phyloP scores from a whole-genome alignment of 2,113 vertebrate species.

The Alaudala cheleensis region DNA sequence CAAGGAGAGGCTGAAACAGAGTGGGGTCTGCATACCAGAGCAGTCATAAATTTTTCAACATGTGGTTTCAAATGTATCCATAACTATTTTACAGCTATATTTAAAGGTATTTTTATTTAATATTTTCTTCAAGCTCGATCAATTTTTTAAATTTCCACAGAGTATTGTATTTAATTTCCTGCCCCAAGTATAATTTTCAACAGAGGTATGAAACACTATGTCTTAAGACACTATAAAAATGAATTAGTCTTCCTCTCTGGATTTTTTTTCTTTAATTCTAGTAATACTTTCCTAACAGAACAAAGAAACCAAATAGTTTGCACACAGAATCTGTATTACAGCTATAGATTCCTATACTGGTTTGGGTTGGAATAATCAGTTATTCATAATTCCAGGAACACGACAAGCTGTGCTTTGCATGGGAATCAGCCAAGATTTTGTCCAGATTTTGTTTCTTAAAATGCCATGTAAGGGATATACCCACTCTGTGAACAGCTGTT shows the following conservation, averaged over 20 bases:
- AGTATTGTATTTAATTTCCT: not conserved
- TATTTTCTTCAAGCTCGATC: not conserved
- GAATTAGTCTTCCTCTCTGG: not conserved
- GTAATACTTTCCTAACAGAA: not conserved
- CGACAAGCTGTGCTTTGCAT: not conserved
- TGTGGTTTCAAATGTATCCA: not conserved
- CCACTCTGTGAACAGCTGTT: not conserved
- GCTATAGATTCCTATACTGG: not conserved
- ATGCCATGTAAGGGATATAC: not conserved
- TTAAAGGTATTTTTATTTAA: conserved; percentile 5
- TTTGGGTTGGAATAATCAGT: not conserved
- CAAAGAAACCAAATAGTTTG: not conserved
- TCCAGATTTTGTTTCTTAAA: not conserved
- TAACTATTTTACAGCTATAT: not conserved
- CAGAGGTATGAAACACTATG: not conserved
- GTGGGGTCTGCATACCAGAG: not conserved
- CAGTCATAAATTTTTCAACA: conserved; percentile 9
- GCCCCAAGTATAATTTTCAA: not conserved
- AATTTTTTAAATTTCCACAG: not conserved
- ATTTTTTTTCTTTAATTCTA: not conserved
- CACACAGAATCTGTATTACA: not conserved
- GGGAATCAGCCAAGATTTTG: not conserved
- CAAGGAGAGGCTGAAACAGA: not conserved
- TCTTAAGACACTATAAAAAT: not conserved
- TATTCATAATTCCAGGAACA: not conserved